Evolutionary conservation across 2,797 vertebrate species (phyloP).

Genomic region (Propithecus deckenii): DNA sequence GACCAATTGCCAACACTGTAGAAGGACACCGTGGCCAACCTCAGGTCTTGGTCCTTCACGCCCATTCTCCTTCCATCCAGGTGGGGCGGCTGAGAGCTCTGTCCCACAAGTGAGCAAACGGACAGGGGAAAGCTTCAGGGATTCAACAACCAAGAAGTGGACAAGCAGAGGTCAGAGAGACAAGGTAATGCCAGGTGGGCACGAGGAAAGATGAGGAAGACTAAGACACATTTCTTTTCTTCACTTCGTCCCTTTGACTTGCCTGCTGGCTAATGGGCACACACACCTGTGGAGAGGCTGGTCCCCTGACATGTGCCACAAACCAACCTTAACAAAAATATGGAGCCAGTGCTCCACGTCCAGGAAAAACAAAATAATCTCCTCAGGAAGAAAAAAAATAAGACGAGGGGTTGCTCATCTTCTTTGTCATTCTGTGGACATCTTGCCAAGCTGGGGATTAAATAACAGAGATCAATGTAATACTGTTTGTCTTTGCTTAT

Average conservation of each 20-base stretch:
- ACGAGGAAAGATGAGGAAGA: not conserved
- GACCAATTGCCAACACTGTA: not conserved
- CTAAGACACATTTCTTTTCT: not conserved
- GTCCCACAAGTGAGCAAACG: not conserved
- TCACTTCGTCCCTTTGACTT: not conserved
- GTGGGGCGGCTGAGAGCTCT: not conserved
- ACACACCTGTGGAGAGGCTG: not conserved
- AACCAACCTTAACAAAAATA: not conserved
- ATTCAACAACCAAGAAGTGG: not conserved
- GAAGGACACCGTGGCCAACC: not conserved
- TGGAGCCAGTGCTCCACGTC: not conserved
- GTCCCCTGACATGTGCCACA: not conserved
- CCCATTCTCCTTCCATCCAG: not conserved
- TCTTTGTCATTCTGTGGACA: not conserved
- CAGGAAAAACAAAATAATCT: not conserved
- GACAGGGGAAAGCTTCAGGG: not conserved
- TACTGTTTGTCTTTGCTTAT: constrained; percentile 18
- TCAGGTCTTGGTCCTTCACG: not conserved
- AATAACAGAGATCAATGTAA: not conserved
- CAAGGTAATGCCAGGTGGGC: rapidly evolving
- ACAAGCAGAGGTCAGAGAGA: not conserved
- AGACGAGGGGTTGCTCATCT: not conserved
- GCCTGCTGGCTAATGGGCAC: not conserved
- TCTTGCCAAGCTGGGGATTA: constrained; percentile 46
- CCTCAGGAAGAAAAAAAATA: not conserved